Conservation (phyloP, 2,888 invertebrate species). For the Thymelicus sylvestris region DNA sequence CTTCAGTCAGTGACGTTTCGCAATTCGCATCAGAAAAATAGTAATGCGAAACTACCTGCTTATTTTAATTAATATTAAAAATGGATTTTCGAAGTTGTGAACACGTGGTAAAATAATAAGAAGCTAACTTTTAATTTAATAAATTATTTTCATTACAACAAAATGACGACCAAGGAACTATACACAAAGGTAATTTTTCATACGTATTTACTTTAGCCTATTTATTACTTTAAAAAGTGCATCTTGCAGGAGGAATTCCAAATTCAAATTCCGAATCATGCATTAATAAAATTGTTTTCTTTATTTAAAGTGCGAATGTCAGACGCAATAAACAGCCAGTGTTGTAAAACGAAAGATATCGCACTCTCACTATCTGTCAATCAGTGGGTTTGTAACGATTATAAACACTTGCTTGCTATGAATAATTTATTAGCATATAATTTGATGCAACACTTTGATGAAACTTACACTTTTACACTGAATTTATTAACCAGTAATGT, state of each 20-base stretch:
- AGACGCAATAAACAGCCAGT: conserved; percentile 29
- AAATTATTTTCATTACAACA: conserved; percentile 49
- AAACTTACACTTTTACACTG: conserved; percentile 18
- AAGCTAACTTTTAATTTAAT: conserved; percentile 44
- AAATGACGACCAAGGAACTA: conserved; percentile 82
- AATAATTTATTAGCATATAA: conserved; percentile 46
- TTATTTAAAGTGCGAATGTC: conserved; percentile 43
- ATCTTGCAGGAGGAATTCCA: conserved; percentile 43
- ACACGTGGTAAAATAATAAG: conserved; percentile 71
- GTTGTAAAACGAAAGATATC: conserved; percentile 39
- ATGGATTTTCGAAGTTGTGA: conserved; percentile 67
- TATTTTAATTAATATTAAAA: conserved; percentile 57
- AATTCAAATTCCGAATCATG: conserved; percentile 43
- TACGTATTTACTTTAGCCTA: conserved; percentile 46
- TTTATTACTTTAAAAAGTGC: conserved; percentile 40
- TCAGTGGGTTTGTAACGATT: conserved; percentile 45
- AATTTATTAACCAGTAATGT: background rate
- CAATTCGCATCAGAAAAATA: conserved; percentile 62
- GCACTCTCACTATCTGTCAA: conserved; percentile 56
- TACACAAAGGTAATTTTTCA: conserved; percentile 76
- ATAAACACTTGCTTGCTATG: conserved; percentile 39
- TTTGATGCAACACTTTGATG: conserved; percentile 32
- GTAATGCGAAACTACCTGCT: conserved; percentile 69
- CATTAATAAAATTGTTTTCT: conserved; percentile 9
- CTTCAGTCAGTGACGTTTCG: conserved; percentile 75